A percentile compares a stretch with the other conserved stretches of the same genome.
Conservation (phyloP, 2,797 vertebrate genomes). For the Rallus crepitans region DNA sequence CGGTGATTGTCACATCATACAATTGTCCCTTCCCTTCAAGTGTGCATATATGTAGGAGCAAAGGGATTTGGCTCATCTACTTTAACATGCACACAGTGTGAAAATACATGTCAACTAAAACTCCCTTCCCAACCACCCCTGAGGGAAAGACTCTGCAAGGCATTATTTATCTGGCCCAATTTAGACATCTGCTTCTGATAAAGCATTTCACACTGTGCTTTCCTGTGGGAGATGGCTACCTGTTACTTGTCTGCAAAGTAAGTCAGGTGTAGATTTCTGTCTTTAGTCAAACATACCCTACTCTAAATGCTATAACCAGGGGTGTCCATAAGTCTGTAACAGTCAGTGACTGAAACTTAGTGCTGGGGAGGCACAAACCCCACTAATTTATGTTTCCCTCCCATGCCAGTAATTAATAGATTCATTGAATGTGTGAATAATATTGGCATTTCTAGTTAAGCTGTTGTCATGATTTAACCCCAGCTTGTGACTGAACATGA, state of each 20-base stretch:
- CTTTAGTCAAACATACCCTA: not conserved
- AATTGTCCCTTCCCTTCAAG: not conserved
- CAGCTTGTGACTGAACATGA: too few relatives aligned
- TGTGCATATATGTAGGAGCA: not conserved
- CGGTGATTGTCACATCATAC: not conserved
- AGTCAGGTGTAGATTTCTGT: not conserved
- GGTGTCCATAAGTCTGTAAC: not conserved
- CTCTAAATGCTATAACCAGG: not conserved
- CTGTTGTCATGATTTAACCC: not conserved
- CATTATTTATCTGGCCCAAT: not conserved
- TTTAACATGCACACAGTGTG: not conserved
- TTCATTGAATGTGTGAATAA: not conserved
- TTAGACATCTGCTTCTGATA: not conserved
- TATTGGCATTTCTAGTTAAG: not conserved
- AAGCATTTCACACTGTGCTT: not conserved
- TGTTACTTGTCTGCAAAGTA: not conserved
- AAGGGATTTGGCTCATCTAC: not conserved
- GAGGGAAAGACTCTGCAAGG: not conserved
- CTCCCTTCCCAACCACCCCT: not conserved
- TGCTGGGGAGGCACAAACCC: not conserved
- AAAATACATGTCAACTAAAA: not conserved
- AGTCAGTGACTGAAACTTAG: not conserved
- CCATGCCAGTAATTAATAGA: not conserved
- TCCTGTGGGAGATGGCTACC: accelerated
- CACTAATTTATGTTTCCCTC: not conserved